Percentiles rank a stretch among this genome's conserved stretches.
Evolutionary conservation across 2,888 invertebrate genomes (phyloP).

Genomic region (Uloborus plumipes): DNA sequence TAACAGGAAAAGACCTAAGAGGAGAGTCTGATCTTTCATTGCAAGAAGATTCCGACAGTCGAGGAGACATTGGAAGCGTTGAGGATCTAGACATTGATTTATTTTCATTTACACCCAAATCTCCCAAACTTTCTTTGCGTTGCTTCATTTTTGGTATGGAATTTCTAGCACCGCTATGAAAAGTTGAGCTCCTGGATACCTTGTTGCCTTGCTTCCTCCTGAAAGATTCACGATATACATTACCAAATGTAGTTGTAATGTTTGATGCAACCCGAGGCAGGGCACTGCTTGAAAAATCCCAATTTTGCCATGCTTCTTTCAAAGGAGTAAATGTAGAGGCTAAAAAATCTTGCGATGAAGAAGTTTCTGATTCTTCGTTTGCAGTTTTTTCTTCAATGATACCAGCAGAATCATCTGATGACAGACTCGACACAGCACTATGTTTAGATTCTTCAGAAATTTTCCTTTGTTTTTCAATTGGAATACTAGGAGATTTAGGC

Average conservation of each 20-base stretch:
- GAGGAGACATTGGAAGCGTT: slow-evolving; percentile 62
- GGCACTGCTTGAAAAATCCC: slow-evolving; percentile 61
- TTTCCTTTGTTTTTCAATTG: slow-evolving; percentile 50
- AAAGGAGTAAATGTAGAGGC: slow-evolving; percentile 65
- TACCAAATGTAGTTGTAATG: slow-evolving; percentile 65
- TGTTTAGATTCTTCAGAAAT: slow-evolving; percentile 47
- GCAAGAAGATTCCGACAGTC: neutral
- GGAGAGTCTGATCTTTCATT: slow-evolving; percentile 31
- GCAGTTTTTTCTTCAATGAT: slow-evolving; percentile 15
- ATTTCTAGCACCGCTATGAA: slow-evolving; percentile 62
- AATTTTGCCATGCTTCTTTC: slow-evolving; percentile 65
- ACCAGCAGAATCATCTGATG: slow-evolving; percentile 40
- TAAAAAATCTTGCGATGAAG: slow-evolving; percentile 43
- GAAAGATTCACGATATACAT: slow-evolving; percentile 53
- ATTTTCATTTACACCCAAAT: slow-evolving; percentile 14
- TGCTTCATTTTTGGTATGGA: slow-evolving; percentile 41
- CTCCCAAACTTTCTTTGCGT: slow-evolving; percentile 32
- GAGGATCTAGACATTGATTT: slow-evolving; percentile 62
- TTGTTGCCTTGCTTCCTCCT: slow-evolving; percentile 56
- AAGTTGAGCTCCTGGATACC: slow-evolving; percentile 66
- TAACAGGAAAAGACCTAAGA: slow-evolving; percentile 20
- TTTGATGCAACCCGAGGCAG: slow-evolving; percentile 61
- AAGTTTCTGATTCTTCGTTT: slow-evolving; percentile 4
- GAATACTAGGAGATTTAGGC: slow-evolving; percentile 62
- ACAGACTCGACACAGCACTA: slow-evolving; percentile 29